Conservation (phyloP, 2,113 vertebrate genomes). For the Nothoprocta pentlandii region DNA sequence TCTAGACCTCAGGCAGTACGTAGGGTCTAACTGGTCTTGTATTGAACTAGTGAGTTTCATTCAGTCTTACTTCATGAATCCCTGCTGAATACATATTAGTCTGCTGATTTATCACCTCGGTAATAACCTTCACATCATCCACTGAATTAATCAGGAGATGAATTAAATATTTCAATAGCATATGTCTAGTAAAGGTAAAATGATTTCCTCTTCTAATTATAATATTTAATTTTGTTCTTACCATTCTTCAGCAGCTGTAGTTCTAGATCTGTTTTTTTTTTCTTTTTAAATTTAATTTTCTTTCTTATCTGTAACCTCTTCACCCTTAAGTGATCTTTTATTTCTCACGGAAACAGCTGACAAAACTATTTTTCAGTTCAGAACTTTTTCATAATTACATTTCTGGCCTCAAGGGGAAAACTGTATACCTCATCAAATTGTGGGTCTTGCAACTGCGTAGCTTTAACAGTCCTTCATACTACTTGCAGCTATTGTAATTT, state of each 20-base stretch:
- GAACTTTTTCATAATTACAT: constrained; percentile 76
- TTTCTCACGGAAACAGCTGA: constrained; percentile 70
- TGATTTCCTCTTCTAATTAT: constrained; percentile 44
- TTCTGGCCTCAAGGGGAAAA: constrained; percentile 73
- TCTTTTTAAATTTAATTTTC: constrained; percentile 55
- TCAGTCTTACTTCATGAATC: constrained; percentile 6
- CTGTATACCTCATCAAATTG: constrained; percentile 68
- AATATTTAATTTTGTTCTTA: constrained; percentile 66
- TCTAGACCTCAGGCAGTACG: neutral
- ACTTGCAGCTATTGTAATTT: constrained; percentile 54
- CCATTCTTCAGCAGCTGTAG: constrained; percentile 4
- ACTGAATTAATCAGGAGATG: constrained; percentile 56
- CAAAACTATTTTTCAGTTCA: constrained; percentile 66
- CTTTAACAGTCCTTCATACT: neutral
- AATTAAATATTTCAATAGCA: constrained; percentile 63
- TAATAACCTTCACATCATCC: constrained; percentile 41
- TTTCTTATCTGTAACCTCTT: constrained; percentile 64
- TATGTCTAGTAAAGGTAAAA: constrained; percentile 55
- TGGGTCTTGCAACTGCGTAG: constrained; percentile 23
- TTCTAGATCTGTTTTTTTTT: neutral
- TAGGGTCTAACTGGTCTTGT: neutral
- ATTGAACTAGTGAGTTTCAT: neutral
- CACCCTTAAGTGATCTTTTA: constrained; percentile 73
- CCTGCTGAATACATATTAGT: constrained; percentile 27
- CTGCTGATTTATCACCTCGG: constrained; percentile 23